A percentile compares a stretch with the other conserved stretches of the same genome.
Conservation (phyloP, 2,113 vertebrate species). For the Porphyrio hochstetteri region DNA sequence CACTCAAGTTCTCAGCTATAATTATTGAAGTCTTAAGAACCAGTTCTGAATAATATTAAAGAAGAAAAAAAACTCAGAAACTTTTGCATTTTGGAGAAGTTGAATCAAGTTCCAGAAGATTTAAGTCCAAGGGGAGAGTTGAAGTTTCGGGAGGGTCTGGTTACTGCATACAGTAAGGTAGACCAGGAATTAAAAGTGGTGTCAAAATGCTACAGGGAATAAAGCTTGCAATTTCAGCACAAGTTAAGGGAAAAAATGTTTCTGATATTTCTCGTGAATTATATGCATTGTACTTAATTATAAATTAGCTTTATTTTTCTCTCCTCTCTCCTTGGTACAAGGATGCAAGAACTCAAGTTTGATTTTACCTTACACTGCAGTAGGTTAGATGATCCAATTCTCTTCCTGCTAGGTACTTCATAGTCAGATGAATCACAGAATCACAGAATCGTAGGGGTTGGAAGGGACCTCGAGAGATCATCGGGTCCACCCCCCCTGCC, state of each 20-base stretch:
- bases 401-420: background rate
- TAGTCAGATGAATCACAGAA: background rate
- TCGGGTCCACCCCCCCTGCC: no score
- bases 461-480: no score
- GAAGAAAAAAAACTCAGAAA: rapidly evolving
- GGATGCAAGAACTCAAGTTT: background rate
- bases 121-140: background rate
- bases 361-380: background rate
- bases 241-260: background rate
- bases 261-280: background rate
- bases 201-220: background rate
- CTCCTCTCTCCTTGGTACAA: background rate
- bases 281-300: background rate
- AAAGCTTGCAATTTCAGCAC: background rate
- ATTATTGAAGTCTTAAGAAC: background rate
- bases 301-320: background rate
- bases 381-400: rapidly evolving
- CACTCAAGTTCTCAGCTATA: background rate
- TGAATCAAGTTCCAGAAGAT: background rate
- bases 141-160: background rate
- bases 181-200: background rate
- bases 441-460: no score
- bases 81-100: background rate
- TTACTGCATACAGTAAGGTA: background rate
- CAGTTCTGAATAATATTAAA: background rate